Percentiles rank a stretch among this genome's conserved stretches.
phyloP scores from a whole-genome alignment of 2,797 vertebrate genomes.

The Luscinia megarhynchos region DNA sequence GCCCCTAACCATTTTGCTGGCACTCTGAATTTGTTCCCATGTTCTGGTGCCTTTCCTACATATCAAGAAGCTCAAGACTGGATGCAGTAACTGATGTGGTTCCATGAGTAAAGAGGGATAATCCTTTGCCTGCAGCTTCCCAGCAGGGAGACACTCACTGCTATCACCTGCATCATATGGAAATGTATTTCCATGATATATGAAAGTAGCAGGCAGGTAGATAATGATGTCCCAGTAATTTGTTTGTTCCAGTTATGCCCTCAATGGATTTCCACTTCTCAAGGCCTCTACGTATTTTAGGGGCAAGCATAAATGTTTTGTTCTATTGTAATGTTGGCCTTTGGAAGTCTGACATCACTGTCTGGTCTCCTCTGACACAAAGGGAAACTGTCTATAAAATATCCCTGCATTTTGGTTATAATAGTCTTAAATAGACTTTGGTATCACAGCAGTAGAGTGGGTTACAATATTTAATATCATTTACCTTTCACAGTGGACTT shows the following conservation, averaged over 20 bases:
- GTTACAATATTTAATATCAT: slow-evolving; percentile 22
- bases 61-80: background rate
- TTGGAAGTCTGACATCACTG: background rate
- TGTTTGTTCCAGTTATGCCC: background rate
- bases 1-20: background rate
- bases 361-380: background rate
- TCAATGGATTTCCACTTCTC: background rate
- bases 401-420: background rate
- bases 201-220: background rate
- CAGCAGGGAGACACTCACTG: background rate
- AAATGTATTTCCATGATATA: background rate
- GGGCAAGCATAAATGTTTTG: background rate
- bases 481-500: background rate
- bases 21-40: background rate
- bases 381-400: background rate
- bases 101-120: background rate
- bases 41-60: background rate
- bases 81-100: background rate
- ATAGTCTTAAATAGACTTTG: background rate
- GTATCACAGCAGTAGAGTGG: background rate
- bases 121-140: background rate
- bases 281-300: background rate
- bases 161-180: background rate
- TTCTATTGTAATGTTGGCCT: background rate
- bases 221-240: background rate